These are phyloP conservation scores for Mus spretus DNA, from an alignment of 2,797 vertebrate species.

Conservation along the genomic window DNA sequence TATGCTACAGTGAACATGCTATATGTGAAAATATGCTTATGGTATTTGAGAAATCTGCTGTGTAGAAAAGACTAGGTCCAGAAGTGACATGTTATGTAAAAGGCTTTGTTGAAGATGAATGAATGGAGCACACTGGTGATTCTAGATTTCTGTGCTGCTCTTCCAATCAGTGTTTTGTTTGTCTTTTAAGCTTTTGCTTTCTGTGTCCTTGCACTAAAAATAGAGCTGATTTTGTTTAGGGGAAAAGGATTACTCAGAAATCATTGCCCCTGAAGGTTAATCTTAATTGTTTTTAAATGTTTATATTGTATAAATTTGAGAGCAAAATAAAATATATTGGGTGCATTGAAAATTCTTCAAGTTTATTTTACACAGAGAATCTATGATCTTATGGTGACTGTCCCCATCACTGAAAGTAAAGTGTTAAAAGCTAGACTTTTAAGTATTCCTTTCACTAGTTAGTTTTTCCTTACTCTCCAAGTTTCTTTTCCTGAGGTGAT, in stretches of 20 bases:
- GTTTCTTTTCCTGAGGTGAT: not conserved
- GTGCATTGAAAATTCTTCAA: not conserved
- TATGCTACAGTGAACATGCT: not conserved
- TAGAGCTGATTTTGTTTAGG: not conserved
- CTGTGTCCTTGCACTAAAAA: conserved; percentile 5
- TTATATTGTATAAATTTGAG: not conserved
- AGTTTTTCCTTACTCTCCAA: not conserved
- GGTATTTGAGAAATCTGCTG: conserved; percentile 24
- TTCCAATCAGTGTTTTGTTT: not conserved
- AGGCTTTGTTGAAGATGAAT: not conserved
- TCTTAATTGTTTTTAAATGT: not conserved
- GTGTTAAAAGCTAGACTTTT: not conserved
- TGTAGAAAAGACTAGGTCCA: not conserved
- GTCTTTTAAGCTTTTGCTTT: not conserved
- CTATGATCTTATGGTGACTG: not conserved
- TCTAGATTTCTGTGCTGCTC: not conserved
- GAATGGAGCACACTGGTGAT: not conserved
- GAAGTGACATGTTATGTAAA: not conserved
- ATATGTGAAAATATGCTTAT: not conserved
- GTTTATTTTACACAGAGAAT: not conserved
- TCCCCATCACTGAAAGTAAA: not conserved
- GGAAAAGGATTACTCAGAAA: not conserved
- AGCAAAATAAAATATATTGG: not conserved
- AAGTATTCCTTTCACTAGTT: not conserved
- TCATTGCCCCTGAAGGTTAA: not conserved